Evolutionary conservation across 2,113 vertebrate genomes (phyloP).

Genomic region (Python bivittatus): DNA sequence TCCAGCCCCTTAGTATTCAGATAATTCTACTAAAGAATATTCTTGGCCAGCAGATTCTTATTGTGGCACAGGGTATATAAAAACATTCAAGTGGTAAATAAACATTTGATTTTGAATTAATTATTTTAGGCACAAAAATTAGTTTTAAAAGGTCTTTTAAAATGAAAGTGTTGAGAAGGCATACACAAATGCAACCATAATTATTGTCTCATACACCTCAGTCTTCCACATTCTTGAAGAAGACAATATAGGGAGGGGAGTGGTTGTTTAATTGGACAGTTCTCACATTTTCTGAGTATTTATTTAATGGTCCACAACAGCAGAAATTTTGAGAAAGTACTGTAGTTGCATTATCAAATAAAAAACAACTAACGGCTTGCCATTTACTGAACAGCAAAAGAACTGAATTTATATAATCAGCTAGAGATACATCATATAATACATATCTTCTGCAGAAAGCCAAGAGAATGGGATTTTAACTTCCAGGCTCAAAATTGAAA

Average conservation of each 20-base stretch:
- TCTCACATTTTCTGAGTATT: background rate
- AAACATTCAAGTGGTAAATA: background rate
- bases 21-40: background rate
- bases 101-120: too few species aligned
- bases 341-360: rapidly evolving
- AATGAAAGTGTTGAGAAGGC: too few species aligned
- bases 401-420: constrained; percentile 43
- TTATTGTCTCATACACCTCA: too few species aligned
- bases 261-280: background rate
- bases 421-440: background rate
- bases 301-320: background rate
- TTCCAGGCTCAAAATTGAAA: background rate
- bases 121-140: too few species aligned
- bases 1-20: background rate
- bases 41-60: background rate
- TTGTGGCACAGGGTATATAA: background rate
- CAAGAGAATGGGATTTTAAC: constrained; percentile 33
- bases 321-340: background rate
- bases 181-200: too few species aligned
- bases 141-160: too few species aligned
- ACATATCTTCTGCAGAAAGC: constrained; percentile 12
- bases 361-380: constrained; percentile 36
- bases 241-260: too few species aligned
- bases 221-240: too few species aligned
- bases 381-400: constrained; percentile 31